Evolutionary conservation across 2,113 vertebrate species (phyloP), one percentile per base, ranked within the genome.

Genomic region (Machaerirhynchus nigripectus): DNA sequence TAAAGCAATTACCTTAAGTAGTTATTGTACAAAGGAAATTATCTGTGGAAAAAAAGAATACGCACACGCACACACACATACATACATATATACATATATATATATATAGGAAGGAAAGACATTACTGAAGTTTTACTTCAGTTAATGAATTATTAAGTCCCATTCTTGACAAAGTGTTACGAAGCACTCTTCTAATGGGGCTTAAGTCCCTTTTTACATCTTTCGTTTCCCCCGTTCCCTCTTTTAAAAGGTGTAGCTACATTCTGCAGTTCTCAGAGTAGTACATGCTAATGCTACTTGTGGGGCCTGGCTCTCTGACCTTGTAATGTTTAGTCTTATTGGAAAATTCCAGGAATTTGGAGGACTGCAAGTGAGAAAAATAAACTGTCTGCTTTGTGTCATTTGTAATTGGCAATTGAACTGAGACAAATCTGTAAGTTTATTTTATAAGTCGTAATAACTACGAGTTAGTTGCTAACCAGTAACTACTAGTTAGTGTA

Each of bases 11-110:
- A 20, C 47, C 4, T 64, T 53, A 15, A 64, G 15, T 11, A 50
- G 30, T 23, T 37, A 37, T 13, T 39, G 11, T 16, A 67, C 1
- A 31, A 18, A 35, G 9, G 10, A 83, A 83, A 55, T 59, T 33
- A 59, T 27, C 15, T 27, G 15, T 30, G 9, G 7, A 26, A 46
- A 50, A 75, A 57, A 15, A 13, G 15, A 39, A 47, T 1, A 37
- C 4, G 23, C 6, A 15, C 2, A 21, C 14, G 5, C 11, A 17
- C 10, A 28, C 4, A 61, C 23, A 17, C n/a, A 44, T 1, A 52
- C 5, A 13, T 4, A 16, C 7, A 15, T 16, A 7, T 8, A n/a
- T 16, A 7, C 6, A n/a, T 6, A 23, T 13, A 65, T 11, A 65
- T 10, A 4, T 3, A 60, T 9, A 65, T 8, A 4, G 3, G 4